Base-by-base conservation (phyloP, 23 tunicate genomes). In the Ascidia mentula region DNA sequence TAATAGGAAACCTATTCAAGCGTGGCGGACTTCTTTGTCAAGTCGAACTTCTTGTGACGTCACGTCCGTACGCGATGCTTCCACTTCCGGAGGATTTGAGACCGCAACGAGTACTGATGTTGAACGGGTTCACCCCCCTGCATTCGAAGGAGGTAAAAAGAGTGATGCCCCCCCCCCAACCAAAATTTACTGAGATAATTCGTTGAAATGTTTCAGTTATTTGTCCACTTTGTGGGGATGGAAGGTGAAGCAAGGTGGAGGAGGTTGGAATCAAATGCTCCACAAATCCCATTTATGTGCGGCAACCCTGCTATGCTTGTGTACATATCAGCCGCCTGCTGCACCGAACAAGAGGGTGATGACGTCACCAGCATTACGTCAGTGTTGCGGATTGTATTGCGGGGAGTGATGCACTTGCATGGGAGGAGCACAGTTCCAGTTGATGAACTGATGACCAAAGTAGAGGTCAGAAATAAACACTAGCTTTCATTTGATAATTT, bases 261-360 rank as follows among this genome's bases (percentile, higher is more conserved):
- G 33, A 35, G 34, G 5, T 36, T 74, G 9, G 22, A 74, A 37
- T 28, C 28, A 1, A 39, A 36, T 18, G 78, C 78, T 1, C 78
- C 78, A 1, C 78, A 74, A 74, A 46, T 74, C 18, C 45, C 78
- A 7, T 37, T 74, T 26, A 74, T 74, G 78, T 74, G 78, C 45
- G 40, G 40, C 78, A 74, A 74, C 46, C 78, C 78, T 18, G 78
- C 78, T 8, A 74, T 74, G 78, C 78, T 74, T 36, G 40, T 74
- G 28, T 74, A 74, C 78, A 74, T 74, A 36, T 36, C 78, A 6
- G 78, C 78, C 40, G 78, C 78, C 17, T 74, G 78, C 78, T 74
- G 78, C 22, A 8, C 73, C 26, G 9, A 20, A 20, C 33, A 20
- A 69, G 46, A 74, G 22, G 34, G 78, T 5, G 65, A 3, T 28